Evolutionary conservation across 2,888 invertebrate genomes (phyloP).

Genomic region (Philaethria dido): DNA sequence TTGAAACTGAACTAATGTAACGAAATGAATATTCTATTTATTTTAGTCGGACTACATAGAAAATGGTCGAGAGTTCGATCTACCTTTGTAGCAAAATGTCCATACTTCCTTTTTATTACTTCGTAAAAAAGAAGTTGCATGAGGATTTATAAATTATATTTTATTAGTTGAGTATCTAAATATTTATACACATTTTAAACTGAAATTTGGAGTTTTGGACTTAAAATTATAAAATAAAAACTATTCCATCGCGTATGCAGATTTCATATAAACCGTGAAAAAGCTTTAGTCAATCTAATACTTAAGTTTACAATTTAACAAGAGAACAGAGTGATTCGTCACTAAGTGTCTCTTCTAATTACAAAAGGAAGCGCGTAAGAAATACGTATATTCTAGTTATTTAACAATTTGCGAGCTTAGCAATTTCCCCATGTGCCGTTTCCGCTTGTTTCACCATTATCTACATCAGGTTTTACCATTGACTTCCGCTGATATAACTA

Average conservation of each 20-base stretch:
- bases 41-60: background rate
- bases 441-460: slow-evolving; percentile 17
- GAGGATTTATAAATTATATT: too few relatives aligned
- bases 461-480: slow-evolving; percentile 18
- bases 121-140: too few relatives aligned
- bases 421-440: slow-evolving; percentile 16
- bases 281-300: too few relatives aligned
- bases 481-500: slow-evolving; percentile 17
- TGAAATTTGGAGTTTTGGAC: too few relatives aligned
- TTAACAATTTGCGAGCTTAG: slow-evolving; percentile 5
- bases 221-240: too few relatives aligned
- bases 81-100: too few relatives aligned
- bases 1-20: background rate
- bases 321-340: background rate
- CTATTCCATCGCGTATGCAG: too few relatives aligned
- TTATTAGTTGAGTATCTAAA: too few relatives aligned
- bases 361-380: background rate
- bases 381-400: background rate
- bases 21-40: background rate
- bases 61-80: too few relatives aligned
- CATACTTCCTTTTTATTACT: too few relatives aligned
- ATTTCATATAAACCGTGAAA: too few relatives aligned
- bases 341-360: background rate
- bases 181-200: too few relatives aligned
- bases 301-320: background rate